Percentiles rank a stretch among this genome's conserved stretches.
Conservation (phyloP, 1,140 invertebrate species). For the Lordiphosa collinella region DNA sequence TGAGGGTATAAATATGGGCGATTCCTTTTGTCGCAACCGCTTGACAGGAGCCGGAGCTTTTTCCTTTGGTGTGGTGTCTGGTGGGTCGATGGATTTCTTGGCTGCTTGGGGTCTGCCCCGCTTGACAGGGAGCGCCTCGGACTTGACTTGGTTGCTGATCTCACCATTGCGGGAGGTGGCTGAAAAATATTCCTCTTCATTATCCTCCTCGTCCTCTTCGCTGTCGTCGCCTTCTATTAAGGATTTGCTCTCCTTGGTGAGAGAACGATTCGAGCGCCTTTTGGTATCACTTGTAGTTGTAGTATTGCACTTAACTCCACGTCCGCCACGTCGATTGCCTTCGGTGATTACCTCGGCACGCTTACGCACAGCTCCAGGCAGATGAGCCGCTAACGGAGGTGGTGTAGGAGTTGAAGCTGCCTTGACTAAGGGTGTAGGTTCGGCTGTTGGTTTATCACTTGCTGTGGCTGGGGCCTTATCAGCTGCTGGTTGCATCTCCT, state of each 20-base stretch:
- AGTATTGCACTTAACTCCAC: constrained; percentile 37
- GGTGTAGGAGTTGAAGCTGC: constrained; percentile 3
- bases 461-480: constrained; percentile 13
- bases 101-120: constrained; percentile 37
- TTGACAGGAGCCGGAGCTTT: constrained; percentile 56
- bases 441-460: constrained; percentile 55
- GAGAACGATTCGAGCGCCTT: constrained; percentile 61
- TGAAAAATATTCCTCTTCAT: constrained; percentile 68
- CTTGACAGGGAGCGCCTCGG: constrained; percentile 23
- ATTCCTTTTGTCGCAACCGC: constrained; percentile 64
- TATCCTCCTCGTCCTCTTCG: constrained; percentile 23
- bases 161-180: constrained; percentile 58
- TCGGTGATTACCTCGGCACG: constrained; percentile 79
- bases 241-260: constrained; percentile 50
- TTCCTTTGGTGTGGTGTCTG: constrained; percentile 17
- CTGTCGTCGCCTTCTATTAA: constrained; percentile 36
- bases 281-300: constrained; percentile 35
- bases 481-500: constrained; percentile 9
- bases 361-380: constrained; percentile 82
- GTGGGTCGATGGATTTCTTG: constrained; percentile 29
- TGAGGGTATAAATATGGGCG: constrained; percentile 76
- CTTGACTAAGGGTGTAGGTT: background rate
- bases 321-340: constrained; percentile 52
- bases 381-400: constrained; percentile 37
- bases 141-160: constrained; percentile 40